Evolutionary conservation across 1,140 invertebrate species (phyloP).

Genomic region (Ylistrum balloti): DNA sequence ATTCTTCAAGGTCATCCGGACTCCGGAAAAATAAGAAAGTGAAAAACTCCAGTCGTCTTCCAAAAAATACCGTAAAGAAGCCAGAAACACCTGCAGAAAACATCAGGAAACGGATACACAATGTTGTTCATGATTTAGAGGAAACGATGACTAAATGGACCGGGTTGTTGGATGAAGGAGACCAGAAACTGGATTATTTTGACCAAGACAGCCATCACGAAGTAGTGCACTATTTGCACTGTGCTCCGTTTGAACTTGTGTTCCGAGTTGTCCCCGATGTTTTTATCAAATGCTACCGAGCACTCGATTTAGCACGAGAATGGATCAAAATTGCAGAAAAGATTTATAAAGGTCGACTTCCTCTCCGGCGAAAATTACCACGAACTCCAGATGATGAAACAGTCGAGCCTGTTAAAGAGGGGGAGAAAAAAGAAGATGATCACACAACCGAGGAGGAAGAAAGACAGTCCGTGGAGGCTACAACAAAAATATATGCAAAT

Average conservation of each 20-base stretch:
- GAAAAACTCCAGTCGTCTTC: slow-evolving; percentile 8
- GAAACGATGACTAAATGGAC: slow-evolving; percentile 50
- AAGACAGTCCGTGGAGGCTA: neutral
- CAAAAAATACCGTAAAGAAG: slow-evolving; percentile 30
- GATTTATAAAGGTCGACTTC: slow-evolving; percentile 57
- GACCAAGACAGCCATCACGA: slow-evolving; percentile 61
- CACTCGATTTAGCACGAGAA: slow-evolving; percentile 56
- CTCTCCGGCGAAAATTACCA: slow-evolving; percentile 45
- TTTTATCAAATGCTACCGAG: slow-evolving; percentile 60
- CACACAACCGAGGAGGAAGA: neutral
- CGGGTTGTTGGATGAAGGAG: slow-evolving; percentile 48
- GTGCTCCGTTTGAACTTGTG: slow-evolving; percentile 56
- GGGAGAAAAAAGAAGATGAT: neutral
- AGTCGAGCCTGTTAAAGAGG: neutral
- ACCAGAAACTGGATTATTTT: slow-evolving; percentile 56
- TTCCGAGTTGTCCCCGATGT: slow-evolving; percentile 60
- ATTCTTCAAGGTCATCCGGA: neutral
- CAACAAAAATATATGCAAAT: neutral
- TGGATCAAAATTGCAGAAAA: slow-evolving; percentile 50
- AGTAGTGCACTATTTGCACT: slow-evolving; percentile 57
- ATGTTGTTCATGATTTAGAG: slow-evolving; percentile 49
- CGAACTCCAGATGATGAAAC: neutral
- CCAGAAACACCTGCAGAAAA: slow-evolving; percentile 18
- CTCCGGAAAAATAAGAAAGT: slow-evolving; percentile 41
- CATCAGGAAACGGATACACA: slow-evolving; percentile 45